A percentile compares a stretch with the other conserved stretches of the same genome.
Conservation (phyloP, 2,888 invertebrate genomes). For the Callyntrura sp. region DNA sequence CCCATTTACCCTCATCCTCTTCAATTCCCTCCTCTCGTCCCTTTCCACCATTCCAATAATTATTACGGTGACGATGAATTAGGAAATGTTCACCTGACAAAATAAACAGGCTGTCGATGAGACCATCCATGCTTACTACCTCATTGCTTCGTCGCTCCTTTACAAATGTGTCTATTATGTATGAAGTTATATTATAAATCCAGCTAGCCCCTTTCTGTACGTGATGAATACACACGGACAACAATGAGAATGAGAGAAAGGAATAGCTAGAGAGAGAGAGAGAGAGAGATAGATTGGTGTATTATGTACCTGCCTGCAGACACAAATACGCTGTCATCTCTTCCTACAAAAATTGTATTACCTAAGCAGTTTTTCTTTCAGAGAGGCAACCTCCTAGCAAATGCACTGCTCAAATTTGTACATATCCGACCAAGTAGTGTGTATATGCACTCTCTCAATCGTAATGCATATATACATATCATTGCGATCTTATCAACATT, state of each 20-base stretch:
- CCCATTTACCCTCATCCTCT: too few species aligned
- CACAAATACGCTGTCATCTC: not conserved
- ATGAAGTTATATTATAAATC: not conserved
- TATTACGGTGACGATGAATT: not conserved
- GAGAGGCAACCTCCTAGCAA: too few species aligned
- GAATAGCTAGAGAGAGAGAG: too few species aligned
- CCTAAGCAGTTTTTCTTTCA: too few species aligned
- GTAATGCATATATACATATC: conserved; percentile 18
- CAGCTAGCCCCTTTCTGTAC: too few species aligned
- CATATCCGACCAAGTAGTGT: conserved; percentile 9
- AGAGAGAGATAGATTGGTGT: too few species aligned
- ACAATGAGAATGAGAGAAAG: conserved; percentile 39
- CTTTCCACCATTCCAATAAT: too few species aligned
- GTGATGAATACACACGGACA: not conserved
- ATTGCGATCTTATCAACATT: conserved; percentile 41
- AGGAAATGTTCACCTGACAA: conserved; percentile 55
- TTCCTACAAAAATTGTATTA: conserved; percentile 29
- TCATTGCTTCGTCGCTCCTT: conserved; percentile 12
- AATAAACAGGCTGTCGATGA: conserved; percentile 17
- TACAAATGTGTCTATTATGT: too few species aligned
- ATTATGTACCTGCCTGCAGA: not conserved
- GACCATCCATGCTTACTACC: too few species aligned
- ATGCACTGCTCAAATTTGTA: too few species aligned
- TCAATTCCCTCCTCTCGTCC: too few species aligned
- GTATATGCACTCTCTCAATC: not conserved